These are phyloP conservation scores for Etheostoma cragini DNA, from an alignment of 2,113 vertebrate species.

Conservation along the genomic window DNA sequence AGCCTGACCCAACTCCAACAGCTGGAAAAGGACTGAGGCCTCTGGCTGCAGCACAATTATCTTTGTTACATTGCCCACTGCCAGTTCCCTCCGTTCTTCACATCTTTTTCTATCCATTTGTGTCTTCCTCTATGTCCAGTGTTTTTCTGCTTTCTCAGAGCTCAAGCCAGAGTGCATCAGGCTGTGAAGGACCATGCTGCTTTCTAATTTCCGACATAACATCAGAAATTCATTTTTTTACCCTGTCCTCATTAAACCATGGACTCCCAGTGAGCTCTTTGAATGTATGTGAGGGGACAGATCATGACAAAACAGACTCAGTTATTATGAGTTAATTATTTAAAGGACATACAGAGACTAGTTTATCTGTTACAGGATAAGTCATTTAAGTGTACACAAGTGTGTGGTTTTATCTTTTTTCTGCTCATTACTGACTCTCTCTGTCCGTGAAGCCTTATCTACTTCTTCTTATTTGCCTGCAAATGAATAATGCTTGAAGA, in stretches of 20 bases:
- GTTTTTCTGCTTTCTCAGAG: slow-evolving; percentile 27
- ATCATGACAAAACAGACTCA: neutral
- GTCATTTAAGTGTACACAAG: neutral
- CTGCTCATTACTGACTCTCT: slow-evolving; percentile 1
- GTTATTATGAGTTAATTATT: neutral
- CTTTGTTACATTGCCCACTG: slow-evolving; percentile 11
- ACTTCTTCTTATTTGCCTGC: slow-evolving; percentile 41
- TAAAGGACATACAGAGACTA: neutral
- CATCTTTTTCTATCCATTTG: slow-evolving; percentile 16
- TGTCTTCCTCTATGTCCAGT: slow-evolving; percentile 9
- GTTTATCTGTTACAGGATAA: neutral
- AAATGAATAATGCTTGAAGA: slow-evolving; percentile 27
- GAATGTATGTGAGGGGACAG: neutral
- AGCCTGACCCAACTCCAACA: slow-evolving; percentile 22
- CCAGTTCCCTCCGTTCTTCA: slow-evolving; percentile 31
- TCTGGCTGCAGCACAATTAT: slow-evolving; percentile 36
- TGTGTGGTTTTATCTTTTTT: neutral
- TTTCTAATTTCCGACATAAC: slow-evolving; percentile 19
- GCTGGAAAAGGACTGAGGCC: slow-evolving; percentile 40
- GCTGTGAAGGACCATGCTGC: slow-evolving; percentile 33
- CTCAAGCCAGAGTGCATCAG: slow-evolving; percentile 28
- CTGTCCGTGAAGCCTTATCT: slow-evolving; percentile 8
- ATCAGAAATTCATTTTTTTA: slow-evolving; percentile 1
- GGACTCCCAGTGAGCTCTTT: slow-evolving; percentile 1
- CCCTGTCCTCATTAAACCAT: slow-evolving; percentile 4